Evolutionary conservation across 2,113 vertebrate species (phyloP), one percentile per base, ranked within the genome.

Genomic region (Campylomormyrus numenius): DNA sequence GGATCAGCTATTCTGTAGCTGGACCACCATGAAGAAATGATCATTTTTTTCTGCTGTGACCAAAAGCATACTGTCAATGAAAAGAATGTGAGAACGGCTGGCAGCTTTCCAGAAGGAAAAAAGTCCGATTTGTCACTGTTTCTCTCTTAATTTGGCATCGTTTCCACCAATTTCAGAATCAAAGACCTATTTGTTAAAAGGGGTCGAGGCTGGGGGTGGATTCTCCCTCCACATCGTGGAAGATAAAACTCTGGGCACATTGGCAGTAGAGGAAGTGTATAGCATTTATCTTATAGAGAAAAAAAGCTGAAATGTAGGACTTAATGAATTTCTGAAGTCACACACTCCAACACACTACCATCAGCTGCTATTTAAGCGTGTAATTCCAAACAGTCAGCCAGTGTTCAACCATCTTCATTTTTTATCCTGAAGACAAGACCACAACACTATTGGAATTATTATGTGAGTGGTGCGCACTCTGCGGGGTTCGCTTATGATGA

Each of bases 61-160:
- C 50, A 15, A 87, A 87, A 87, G 50, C 31, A 52, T 87, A n/a
- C 7, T 35, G 35, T 87, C 27, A 87, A 53, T 53, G 85, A 53
- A 49, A 56, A 87, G 85, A 87, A 87, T 53, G 48, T 87, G 85
- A 53, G 50, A 56, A 52, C 5, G 5, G 31, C 49, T 27, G 49
- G 24, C 85, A 87, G 48, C 31, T 42, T 53, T 80, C 31, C 31
- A 80, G 74, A 48, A 48, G 24, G 46, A 50, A 50, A 48, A 27
- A 86, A 48, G 45, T 49, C 17, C 0, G 45, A 49, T 49, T 86
- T 86, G 45, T 86, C 84, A 49, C 84, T 86, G 45, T 49, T 39
- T 6, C 91, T 84, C 62, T 53, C 91, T 92, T 66, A 62, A 91
- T 90, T 80, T 80, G 31, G 74, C 87, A 31, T 88, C 62, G 10